These are phyloP conservation scores for Coleophora deauratella DNA, from an alignment of 2,888 invertebrate genomes.

Conservation along the genomic window DNA sequence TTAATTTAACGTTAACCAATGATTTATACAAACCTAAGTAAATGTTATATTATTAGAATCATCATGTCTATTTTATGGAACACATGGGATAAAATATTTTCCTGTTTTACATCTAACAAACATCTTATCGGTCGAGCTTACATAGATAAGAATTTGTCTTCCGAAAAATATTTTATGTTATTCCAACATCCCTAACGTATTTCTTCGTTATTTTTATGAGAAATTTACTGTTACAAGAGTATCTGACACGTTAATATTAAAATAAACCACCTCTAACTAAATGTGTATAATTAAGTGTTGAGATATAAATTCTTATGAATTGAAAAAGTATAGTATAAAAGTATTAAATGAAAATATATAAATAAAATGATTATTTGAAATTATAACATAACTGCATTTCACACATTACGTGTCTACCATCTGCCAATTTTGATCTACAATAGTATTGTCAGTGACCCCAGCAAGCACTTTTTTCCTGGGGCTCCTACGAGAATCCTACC, in stretches of 20 bases:
- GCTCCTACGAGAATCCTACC: no score
- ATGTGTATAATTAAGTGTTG: constrained; percentile 9
- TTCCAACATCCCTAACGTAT: constrained; percentile 7
- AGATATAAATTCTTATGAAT: constrained; percentile 13
- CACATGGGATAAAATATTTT: neutral
- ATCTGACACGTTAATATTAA: constrained; percentile 4
- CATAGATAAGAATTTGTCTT: constrained; percentile 37
- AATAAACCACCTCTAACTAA: neutral
- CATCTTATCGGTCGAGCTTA: constrained; percentile 39
- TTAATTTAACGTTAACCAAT: no score
- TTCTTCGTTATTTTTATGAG: constrained; percentile 3
- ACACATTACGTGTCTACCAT: no score
- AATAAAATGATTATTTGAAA: no score
- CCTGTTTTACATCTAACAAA: neutral
- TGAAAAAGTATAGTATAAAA: constrained; percentile 5
- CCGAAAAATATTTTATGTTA: constrained; percentile 17
- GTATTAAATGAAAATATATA: no score
- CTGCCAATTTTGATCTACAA: no score
- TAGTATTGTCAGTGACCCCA: no score
- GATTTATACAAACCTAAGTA: neutral
- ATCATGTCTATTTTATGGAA: no score
- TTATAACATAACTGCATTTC: no score
- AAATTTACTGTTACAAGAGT: neutral
- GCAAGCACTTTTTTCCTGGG: no score
- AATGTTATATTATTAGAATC: neutral